Evolutionary conservation across 2,113 vertebrate species (phyloP), one percentile per base, ranked within the genome.

Genomic region (Anoplopoma fimbria): DNA sequence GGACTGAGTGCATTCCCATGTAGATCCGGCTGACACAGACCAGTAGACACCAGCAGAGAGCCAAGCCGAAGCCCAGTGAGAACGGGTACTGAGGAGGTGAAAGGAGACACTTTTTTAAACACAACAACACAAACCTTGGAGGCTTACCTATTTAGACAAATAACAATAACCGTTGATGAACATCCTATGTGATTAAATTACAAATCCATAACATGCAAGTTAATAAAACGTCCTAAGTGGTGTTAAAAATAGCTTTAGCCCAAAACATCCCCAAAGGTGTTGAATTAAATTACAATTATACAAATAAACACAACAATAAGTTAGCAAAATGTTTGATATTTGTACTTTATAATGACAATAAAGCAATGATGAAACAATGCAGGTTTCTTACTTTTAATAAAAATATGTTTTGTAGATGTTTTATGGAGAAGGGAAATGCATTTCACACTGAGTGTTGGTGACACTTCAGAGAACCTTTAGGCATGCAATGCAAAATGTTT

Each of bases 1-100:
- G 95, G 88, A 99, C 94, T 1, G 98, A 99, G 95, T 99, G 98
- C 98, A 99, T 99, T 38, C 98, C 98, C 98, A 99, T 97, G 95
- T 99, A 99, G 93, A 99, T 94, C 47, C 98, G 96, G 92, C 98
- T 99, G 82, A 96, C 88, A 80, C 98, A 99, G 91, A 99, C 98
- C 93, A 99, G 94, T 84, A 94, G 92, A 93, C 97, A 97, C 98
- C 98, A 99, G 95, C 94, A 95, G 72, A 97, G 88, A 5, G 96
- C 95, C 86, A 99, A 88, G 77, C 93, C 81, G 92, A 99, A 93
- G 81, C 98, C 98, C 77, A 95, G 94, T 0, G 93, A 1, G 87
- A 96, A 88, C 1, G 98, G 96, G 92, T 98, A 99, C 98, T 99
- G 94, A 69, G 55, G 77, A 80, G 81, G 76, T 0, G n/a, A 73